These are phyloP conservation scores for Cataglyphis altisquamis DNA, from an alignment of 2,888 invertebrate genomes.

Conservation along the genomic window DNA sequence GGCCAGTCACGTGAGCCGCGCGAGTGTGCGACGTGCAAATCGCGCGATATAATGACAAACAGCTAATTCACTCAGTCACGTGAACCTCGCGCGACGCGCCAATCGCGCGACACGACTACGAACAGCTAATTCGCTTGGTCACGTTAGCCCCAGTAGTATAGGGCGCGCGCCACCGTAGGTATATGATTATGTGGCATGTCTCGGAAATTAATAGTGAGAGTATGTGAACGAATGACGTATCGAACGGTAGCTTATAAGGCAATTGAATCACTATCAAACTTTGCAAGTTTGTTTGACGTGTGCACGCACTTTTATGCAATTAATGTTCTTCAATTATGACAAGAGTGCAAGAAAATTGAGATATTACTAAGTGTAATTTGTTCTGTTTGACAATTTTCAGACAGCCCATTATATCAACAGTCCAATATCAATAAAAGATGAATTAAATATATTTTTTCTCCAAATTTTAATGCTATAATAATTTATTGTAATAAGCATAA, in stretches of 20 bases:
- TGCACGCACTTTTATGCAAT: slow-evolving; percentile 3
- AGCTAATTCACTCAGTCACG: background rate
- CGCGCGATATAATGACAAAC: slow-evolving; percentile 6
- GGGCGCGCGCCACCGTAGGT: background rate
- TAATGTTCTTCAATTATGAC: slow-evolving; percentile 29
- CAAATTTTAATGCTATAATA: background rate
- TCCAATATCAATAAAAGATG: background rate
- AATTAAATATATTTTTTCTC: background rate
- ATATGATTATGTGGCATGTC: slow-evolving; percentile 16
- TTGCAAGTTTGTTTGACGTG: slow-evolving; percentile 34
- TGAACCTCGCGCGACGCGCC: slow-evolving; percentile 1
- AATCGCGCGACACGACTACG: slow-evolving; percentile 6
- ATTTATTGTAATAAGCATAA: background rate
- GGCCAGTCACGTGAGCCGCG: background rate
- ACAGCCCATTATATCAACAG: background rate
- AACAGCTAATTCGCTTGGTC: slow-evolving; percentile 2
- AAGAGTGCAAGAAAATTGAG: slow-evolving; percentile 42
- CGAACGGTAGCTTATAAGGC: slow-evolving; percentile 37
- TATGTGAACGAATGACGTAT: slow-evolving; percentile 34
- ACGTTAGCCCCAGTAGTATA: background rate
- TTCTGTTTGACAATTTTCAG: slow-evolving; percentile 10
- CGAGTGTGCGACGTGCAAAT: background rate
- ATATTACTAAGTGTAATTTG: slow-evolving; percentile 21
- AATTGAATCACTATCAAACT: slow-evolving; percentile 38
- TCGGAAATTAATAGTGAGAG: slow-evolving; percentile 36